A percentile compares a stretch with the other conserved stretches of the same genome.
These are phyloP conservation scores for Leptinotarsa undecemlineata DNA, from an alignment of 1,140 invertebrate species.

Conservation along the genomic window DNA sequence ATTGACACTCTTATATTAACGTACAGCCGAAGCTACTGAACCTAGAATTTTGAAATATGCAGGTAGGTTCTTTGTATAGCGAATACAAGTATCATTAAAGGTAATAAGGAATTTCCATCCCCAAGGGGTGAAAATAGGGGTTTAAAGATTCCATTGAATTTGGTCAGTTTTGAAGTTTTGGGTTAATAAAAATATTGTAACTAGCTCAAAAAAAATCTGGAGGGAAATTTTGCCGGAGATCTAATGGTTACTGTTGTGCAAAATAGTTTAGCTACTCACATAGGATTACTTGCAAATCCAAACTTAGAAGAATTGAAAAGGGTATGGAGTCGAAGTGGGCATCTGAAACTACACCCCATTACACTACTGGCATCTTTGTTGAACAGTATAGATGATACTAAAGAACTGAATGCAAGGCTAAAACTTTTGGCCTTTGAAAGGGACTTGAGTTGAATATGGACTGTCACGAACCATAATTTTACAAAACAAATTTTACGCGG, in stretches of 20 bases:
- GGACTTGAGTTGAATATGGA: slow-evolving; percentile 59
- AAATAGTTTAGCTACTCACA: slow-evolving; percentile 70
- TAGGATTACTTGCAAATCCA: slow-evolving; percentile 72
- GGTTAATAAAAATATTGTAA: too few relatives aligned
- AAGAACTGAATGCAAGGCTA: slow-evolving; percentile 72
- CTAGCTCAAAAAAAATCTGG: slow-evolving; percentile 85
- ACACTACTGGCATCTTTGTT: slow-evolving; percentile 75
- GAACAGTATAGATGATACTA: slow-evolving; percentile 68
- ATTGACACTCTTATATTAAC: too few relatives aligned
- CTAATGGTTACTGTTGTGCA: slow-evolving; percentile 79
- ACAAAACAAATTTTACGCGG: too few relatives aligned
- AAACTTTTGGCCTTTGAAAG: slow-evolving; percentile 87
- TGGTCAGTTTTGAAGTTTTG: too few relatives aligned
- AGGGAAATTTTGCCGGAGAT: slow-evolving; percentile 77
- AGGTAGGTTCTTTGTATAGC: too few relatives aligned
- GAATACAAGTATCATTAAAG: too few relatives aligned
- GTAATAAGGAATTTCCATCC: too few relatives aligned
- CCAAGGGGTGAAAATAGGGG: too few relatives aligned
- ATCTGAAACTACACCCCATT: slow-evolving; percentile 69
- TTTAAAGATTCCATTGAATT: too few relatives aligned
- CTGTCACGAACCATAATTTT: too few relatives aligned
- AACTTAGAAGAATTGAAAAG: slow-evolving; percentile 71
- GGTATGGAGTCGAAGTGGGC: slow-evolving; percentile 62
- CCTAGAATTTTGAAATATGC: too few relatives aligned
- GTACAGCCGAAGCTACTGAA: too few relatives aligned